A percentile compares a stretch with the other conserved stretches of the same genome.
phyloP scores from a whole-genome alignment of 2,797 vertebrate species.

The Lophius americanus region DNA sequence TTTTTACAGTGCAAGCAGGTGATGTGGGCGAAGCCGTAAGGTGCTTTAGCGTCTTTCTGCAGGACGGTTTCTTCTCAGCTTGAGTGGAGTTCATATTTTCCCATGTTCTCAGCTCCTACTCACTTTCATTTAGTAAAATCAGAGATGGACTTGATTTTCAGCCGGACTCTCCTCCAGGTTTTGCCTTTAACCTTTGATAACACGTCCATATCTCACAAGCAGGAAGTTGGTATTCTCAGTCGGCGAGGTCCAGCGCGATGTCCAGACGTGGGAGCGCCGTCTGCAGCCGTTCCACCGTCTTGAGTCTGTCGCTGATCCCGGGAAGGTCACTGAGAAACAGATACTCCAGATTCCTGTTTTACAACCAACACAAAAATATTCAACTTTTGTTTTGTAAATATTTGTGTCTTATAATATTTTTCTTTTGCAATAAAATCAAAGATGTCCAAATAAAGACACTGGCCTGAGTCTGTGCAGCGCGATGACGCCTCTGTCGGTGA shows the following conservation, averaged over 20 bases:
- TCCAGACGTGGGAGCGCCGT: constrained; percentile 86
- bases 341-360: constrained; percentile 88
- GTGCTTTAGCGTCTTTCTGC: constrained; percentile 35
- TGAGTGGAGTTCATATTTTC: not conserved
- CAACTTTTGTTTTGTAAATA: not conserved
- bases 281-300: constrained; percentile 79
- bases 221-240: constrained; percentile 23
- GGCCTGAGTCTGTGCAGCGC: constrained; percentile 88
- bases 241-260: constrained; percentile 86
- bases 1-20: too few species aligned
- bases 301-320: constrained; percentile 85
- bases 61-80: not conserved
- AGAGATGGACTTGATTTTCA: not conserved
- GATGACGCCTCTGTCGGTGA: constrained; percentile 90
- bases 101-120: not conserved
- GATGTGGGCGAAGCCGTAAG: constrained; percentile 26
- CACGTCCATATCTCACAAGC: not conserved
- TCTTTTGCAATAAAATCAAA: not conserved
- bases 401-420: not conserved
- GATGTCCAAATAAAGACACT: constrained; percentile 11
- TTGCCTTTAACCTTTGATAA: constrained; percentile 1
- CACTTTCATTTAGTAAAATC: not conserved
- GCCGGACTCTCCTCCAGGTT: not conserved
- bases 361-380: constrained; percentile 26
- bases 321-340: constrained; percentile 94